These are phyloP conservation scores for Perognathus longimembris DNA, from an alignment of 2,113 vertebrate species.

Conservation along the genomic window DNA sequence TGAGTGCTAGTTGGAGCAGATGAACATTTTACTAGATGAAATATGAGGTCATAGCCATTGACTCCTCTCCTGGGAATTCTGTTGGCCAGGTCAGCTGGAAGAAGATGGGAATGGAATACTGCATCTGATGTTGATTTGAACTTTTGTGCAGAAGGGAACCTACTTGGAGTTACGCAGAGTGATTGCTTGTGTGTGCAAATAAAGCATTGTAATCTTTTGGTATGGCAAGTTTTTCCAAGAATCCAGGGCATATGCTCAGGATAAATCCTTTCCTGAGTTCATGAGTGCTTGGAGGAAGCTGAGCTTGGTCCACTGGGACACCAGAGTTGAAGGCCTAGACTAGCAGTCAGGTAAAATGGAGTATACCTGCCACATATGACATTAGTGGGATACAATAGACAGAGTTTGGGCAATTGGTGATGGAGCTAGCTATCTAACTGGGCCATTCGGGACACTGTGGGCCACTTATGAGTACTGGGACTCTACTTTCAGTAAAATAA, in stretches of 20 bases:
- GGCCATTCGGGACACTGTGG: too few relatives aligned
- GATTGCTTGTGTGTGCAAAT: not conserved
- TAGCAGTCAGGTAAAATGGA: too few relatives aligned
- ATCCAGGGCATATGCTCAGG: not conserved
- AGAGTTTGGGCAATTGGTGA: too few relatives aligned
- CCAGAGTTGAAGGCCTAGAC: too few relatives aligned
- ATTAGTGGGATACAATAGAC: too few relatives aligned
- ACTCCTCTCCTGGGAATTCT: conserved; percentile 38
- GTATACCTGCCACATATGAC: too few relatives aligned
- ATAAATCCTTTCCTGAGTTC: too few relatives aligned
- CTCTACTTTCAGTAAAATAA: too few relatives aligned
- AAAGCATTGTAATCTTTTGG: fast-evolving
- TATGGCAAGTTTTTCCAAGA: conserved; percentile 40
- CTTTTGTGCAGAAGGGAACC: conserved; percentile 3
- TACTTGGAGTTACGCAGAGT: not conserved
- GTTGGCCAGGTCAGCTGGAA: conserved; percentile 49
- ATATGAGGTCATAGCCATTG: conserved; percentile 61
- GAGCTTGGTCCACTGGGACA: too few relatives aligned
- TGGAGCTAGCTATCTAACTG: too few relatives aligned
- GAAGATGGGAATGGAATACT: conserved; percentile 1
- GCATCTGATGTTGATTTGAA: conserved; percentile 40
- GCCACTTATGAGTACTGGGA: too few relatives aligned
- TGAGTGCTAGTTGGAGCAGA: conserved; percentile 62
- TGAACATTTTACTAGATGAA: conserved; percentile 59
- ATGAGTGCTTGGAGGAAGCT: too few relatives aligned